These are phyloP conservation scores for Meteorus colon DNA, from an alignment of 2,888 invertebrate genomes.

Conservation along the genomic window DNA sequence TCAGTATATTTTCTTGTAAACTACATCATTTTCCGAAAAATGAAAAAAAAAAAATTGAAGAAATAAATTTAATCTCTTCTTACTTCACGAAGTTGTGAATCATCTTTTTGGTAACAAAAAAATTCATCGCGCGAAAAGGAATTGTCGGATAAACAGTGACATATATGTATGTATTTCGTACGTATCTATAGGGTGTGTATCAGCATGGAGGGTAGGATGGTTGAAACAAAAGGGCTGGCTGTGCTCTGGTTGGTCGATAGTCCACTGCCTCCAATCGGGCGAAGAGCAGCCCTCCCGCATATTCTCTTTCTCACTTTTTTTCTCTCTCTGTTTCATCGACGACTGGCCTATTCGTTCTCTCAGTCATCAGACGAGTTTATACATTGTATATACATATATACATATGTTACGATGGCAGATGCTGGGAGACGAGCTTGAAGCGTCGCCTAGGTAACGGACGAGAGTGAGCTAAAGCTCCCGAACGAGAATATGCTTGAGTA, in stretches of 20 bases:
- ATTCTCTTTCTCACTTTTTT: constrained; percentile 40
- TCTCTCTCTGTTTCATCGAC: constrained; percentile 39
- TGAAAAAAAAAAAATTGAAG: neutral
- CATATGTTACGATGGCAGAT: constrained; percentile 37
- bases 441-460: constrained; percentile 67
- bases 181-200: neutral
- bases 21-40: too few species aligned
- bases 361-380: constrained; percentile 29
- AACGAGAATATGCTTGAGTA: constrained; percentile 20
- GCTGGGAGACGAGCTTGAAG: constrained; percentile 23
- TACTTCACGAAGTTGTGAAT: neutral
- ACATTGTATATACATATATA: constrained; percentile 32
- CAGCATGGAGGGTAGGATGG: constrained; percentile 56
- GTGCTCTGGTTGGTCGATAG: constrained; percentile 71
- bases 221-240: constrained; percentile 70
- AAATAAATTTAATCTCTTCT: neutral
- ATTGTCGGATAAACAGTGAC: neutral
- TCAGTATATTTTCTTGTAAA: too few species aligned
- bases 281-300: constrained; percentile 58
- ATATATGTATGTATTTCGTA: neutral
- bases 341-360: constrained; percentile 35
- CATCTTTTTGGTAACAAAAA: neutral
- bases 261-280: constrained; percentile 72
- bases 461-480: constrained; percentile 39
- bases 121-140: constrained; percentile 4